Base-by-base conservation (phyloP, 2,888 invertebrate genomes). In the Empis livida region DNA sequence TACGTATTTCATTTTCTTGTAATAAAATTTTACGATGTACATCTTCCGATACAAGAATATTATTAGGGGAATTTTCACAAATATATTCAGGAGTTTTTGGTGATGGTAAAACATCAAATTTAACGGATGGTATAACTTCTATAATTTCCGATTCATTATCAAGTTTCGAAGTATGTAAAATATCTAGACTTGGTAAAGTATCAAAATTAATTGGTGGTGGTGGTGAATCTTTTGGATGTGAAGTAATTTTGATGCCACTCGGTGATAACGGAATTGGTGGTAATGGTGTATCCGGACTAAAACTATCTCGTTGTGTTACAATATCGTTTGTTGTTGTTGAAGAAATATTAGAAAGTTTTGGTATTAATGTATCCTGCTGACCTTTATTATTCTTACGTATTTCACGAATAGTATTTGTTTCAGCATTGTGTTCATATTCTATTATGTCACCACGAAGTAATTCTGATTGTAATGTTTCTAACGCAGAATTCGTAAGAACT, bases 391-490 rank as follows among this genome's bases (percentile, higher is more conserved):
- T 47, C 32, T 49, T 51, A 1, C 49, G 42, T 42, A 65, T 58
- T 51, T 62, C 61, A 42, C 61, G 63, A 44, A 70, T 66, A 43
- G 64, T 64, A 48, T 70, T 70, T 31, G 70, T 70, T 47, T 56
- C 58, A 11, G 58, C 55, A 51, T 70, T 62, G 50, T 70, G 70
- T 46, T 68, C 65, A 51, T 65, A 68, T 10, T 69, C 63, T 5
- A 67, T 56, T 49, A 68, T 67, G 54, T 68, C 67, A 1, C 68
- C 69, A 20, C 66, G 66, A 3, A 68, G 65, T 42, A 69, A 60
- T 53, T 69, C 66, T 35, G 56, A 59, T 55, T 68, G 66, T 46
- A 70, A 64, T 41, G 59, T 62, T 48, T 66, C 64, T 37, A 70
- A 54, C 3, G 66, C 69, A 32, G 59, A 56, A 50, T 70, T 70